These are phyloP conservation scores for Pampus argenteus DNA, from an alignment of 2,797 vertebrate genomes.

Conservation along the genomic window DNA sequence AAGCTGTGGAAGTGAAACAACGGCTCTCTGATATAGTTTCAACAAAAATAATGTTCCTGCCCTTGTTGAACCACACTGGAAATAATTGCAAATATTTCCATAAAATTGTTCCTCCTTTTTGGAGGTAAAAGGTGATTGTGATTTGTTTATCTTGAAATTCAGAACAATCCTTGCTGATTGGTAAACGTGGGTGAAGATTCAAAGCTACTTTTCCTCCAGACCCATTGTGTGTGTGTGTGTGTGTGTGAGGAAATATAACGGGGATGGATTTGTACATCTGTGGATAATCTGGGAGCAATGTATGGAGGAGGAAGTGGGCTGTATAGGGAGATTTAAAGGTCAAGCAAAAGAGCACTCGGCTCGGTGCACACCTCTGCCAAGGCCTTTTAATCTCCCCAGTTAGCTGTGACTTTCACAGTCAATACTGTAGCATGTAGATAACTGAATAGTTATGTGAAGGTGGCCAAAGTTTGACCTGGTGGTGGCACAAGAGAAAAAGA, in stretches of 20 bases:
- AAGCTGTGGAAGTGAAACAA: slow-evolving; percentile 1
- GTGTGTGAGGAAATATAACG: slow-evolving; percentile 61
- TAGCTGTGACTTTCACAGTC: slow-evolving; percentile 32
- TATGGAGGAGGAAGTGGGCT: slow-evolving; percentile 32
- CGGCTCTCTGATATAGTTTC: not conserved
- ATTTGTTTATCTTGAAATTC: slow-evolving; percentile 50
- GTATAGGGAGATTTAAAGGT: slow-evolving; percentile 70
- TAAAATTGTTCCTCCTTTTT: slow-evolving; percentile 23
- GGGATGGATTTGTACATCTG: slow-evolving; percentile 64
- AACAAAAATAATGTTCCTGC: not conserved
- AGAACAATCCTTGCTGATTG: slow-evolving; percentile 56
- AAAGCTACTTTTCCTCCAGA: slow-evolving; percentile 47
- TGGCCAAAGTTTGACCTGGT: not conserved
- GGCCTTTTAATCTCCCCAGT: slow-evolving; percentile 59
- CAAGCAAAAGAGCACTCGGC: slow-evolving; percentile 43
- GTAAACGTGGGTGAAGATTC: slow-evolving; percentile 56
- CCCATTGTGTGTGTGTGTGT: too few species aligned
- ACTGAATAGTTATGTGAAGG: slow-evolving; percentile 1
- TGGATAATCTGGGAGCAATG: slow-evolving; percentile 49
- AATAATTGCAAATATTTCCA: slow-evolving; percentile 1
- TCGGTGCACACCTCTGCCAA: slow-evolving; percentile 49
- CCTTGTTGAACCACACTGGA: slow-evolving; percentile 6
- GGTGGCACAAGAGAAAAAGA: not conserved
- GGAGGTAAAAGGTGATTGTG: slow-evolving; percentile 26
- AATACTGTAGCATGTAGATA: slow-evolving; percentile 8